phyloP scores from a whole-genome alignment of 2,113 vertebrate genomes.

The Calypte anna region DNA sequence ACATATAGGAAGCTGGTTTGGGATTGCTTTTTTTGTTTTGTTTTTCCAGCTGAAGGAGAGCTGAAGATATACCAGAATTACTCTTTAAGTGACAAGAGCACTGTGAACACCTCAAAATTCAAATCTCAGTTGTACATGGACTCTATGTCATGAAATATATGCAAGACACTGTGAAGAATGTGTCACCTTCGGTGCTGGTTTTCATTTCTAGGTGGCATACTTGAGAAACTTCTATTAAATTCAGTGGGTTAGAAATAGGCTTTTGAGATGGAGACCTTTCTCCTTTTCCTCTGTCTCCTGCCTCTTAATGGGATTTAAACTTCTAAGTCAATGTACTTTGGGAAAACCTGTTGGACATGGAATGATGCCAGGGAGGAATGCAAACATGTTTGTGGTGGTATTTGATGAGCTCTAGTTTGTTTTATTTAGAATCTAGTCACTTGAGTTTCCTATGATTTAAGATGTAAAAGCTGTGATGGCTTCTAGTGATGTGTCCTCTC shows the following conservation, averaged over 20 bases:
- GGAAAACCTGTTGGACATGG: not conserved
- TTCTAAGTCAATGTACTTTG: not conserved
- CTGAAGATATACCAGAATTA: not conserved
- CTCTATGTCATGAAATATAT: not conserved
- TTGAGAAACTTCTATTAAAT: not conserved
- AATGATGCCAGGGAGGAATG: not conserved
- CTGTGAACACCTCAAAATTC: not conserved
- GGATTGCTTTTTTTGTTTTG: no score
- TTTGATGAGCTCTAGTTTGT: not conserved
- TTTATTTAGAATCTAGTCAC: not conserved
- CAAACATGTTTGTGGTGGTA: not conserved
- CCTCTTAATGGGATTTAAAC: not conserved
- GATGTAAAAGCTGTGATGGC: not conserved
- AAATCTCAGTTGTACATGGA: not conserved
- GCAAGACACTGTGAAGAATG: not conserved
- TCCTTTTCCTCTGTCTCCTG: not conserved
- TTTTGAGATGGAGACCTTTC: not conserved
- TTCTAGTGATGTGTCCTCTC: not conserved
- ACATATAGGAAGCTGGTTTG: not conserved
- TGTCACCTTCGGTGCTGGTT: not conserved
- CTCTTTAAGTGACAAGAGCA: rapidly evolving
- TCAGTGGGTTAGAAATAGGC: not conserved
- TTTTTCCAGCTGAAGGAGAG: not conserved
- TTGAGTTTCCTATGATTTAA: not conserved
- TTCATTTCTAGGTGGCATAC: not conserved